Evolutionary conservation across 2,888 invertebrate species (phyloP).

Genomic region (Sesamia inferens): DNA sequence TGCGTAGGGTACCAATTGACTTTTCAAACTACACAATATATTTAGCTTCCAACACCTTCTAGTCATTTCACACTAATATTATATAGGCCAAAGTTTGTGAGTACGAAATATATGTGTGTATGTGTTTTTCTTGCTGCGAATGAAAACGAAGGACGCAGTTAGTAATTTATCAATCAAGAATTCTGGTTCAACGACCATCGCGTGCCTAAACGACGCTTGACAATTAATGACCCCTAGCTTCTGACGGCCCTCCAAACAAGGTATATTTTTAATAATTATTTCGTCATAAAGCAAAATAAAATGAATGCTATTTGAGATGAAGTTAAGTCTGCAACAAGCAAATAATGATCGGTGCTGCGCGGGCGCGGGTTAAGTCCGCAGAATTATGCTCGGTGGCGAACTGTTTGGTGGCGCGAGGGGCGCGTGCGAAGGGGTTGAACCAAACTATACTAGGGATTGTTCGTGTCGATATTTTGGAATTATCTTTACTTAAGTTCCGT

Average conservation of each 20-base stretch:
- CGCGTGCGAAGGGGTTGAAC: constrained; percentile 64
- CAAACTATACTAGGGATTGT: constrained; percentile 69
- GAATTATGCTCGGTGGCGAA: constrained; percentile 87
- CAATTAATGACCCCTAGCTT: neutral
- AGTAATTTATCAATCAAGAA: neutral
- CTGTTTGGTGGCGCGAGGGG: constrained; percentile 74
- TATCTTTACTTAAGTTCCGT: too few relatives aligned
- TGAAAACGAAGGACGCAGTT: too few relatives aligned
- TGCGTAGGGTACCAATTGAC: neutral
- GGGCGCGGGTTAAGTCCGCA: constrained; percentile 82
- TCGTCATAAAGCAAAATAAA: constrained; percentile 5
- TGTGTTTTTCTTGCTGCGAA: too few relatives aligned
- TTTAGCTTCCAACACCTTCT: too few relatives aligned
- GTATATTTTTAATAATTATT: neutral
- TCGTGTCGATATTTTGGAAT: constrained; percentile 47
- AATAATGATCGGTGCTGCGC: constrained; percentile 77
- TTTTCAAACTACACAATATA: neutral
- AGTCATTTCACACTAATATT: too few relatives aligned
- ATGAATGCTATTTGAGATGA: constrained; percentile 5
- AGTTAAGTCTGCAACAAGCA: constrained; percentile 82
- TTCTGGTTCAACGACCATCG: neutral
- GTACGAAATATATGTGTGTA: too few relatives aligned
- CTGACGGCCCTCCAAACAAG: neutral
- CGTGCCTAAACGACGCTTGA: neutral
- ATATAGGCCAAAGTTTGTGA: too few relatives aligned